These are phyloP conservation scores for Caenorhabditis sp. DNA, from an alignment of 2,888 invertebrate genomes.

Conservation along the genomic window DNA sequence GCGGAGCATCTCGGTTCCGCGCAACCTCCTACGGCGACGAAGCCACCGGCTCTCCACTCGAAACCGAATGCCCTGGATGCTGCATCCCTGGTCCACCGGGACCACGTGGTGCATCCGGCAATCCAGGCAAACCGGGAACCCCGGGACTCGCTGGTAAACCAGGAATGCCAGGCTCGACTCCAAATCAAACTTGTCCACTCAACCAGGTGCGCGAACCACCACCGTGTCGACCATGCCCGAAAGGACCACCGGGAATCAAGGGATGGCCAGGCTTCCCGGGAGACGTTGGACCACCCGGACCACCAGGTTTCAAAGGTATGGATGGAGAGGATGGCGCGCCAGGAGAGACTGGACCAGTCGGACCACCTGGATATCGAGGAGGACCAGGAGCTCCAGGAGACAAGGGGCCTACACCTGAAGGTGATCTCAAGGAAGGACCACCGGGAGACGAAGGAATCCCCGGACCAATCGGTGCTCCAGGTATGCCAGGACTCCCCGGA, in stretches of 20 bases:
- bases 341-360: slow-evolving; percentile 61
- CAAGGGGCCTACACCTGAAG: slow-evolving; percentile 70
- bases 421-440: slow-evolving; percentile 50
- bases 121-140: slow-evolving; percentile 65
- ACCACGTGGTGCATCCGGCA: slow-evolving; percentile 68
- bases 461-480: slow-evolving; percentile 68
- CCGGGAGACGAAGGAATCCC: slow-evolving; percentile 69
- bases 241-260: slow-evolving; percentile 68
- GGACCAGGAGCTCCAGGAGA: slow-evolving; percentile 70
- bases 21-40: slow-evolving; percentile 53
- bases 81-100: slow-evolving; percentile 68
- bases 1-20: slow-evolving; percentile 37
- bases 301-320: slow-evolving; percentile 67
- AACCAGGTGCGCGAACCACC: slow-evolving; percentile 68
- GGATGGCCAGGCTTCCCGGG: slow-evolving; percentile 72
- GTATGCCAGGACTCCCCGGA: slow-evolving; percentile 70
- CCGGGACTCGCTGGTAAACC: slow-evolving; percentile 67
- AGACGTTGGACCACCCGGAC: slow-evolving; percentile 67
- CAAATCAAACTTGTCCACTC: slow-evolving; percentile 71
- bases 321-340: slow-evolving; percentile 70
- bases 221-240: slow-evolving; percentile 69
- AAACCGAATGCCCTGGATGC: slow-evolving; percentile 69
- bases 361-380: slow-evolving; percentile 64
- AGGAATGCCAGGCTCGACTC: slow-evolving; percentile 69
- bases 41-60: slow-evolving; percentile 68